Base-by-base conservation (phyloP, 2,113 vertebrate genomes). In the Entelurus aequoreus region DNA sequence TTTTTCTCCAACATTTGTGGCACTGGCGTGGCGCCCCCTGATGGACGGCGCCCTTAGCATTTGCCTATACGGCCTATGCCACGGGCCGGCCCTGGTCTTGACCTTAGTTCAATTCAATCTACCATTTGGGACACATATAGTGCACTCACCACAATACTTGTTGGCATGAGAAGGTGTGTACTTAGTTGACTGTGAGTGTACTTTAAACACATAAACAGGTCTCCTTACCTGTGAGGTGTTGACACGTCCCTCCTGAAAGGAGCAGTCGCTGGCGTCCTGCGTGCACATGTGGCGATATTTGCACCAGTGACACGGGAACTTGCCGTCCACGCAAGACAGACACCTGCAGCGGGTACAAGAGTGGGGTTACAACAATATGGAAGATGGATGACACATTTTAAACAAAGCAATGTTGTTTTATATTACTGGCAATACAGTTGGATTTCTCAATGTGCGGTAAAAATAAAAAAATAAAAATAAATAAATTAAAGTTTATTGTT, bases 201-300 rank as follows among this genome's bases (percentile, higher is more conserved):
- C 36, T 42, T 42, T 10, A 48, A 37, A 60, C 40, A 48, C n/a
- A 38, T 28, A 52, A 47, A 56, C 36, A 44, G 0, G 38, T 19
- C 4, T 48, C 50, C 87, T 87, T 79, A 98, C 96, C 94, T 97
- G 92, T 0, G 96, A 96, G 48, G 88, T 84, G 51, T 98, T 96
- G 81, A 97, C 95, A 0, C 93, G 92, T 28, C 95, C 96, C 83
- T 98, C 95, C 74, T 93, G 91, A 80, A 98, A 98, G 54, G 96
- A 95, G 77, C 96, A 98, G 84, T 97, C 94, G 0, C 91, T 92
- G 0, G 92, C 94, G 0, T 95, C 93, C 88, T 97, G 94, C 0
- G 96, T 98, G 81, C 95, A 98, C 83, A 97, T 93, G 57, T 98
- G 96, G 0, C 95, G 93, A 66, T 94, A 98, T 81, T 98, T 98